Conservation (phyloP, 2,888 invertebrate species). For the Lasius platythorax region DNA sequence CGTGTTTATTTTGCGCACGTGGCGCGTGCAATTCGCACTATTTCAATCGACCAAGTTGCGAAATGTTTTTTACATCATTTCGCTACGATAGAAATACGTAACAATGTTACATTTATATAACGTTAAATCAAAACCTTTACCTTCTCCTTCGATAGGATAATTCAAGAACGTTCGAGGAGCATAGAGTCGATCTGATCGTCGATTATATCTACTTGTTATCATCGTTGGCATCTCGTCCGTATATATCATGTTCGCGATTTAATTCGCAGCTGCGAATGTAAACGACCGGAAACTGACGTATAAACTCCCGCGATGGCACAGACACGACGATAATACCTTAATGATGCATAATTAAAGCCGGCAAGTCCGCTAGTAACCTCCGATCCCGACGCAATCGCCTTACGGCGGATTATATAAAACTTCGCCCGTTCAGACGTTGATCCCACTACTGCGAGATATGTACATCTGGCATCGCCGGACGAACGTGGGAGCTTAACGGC, state of each 20-base stretch:
- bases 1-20: constrained; percentile 9
- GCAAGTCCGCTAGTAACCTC: constrained; percentile 25
- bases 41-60: constrained; percentile 9
- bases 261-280: constrained; percentile 10
- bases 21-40: neutral
- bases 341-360: constrained; percentile 48
- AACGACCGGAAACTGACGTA: neutral
- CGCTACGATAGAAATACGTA: neutral
- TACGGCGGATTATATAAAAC: constrained; percentile 50
- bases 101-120: neutral
- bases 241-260: neutral
- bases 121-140: neutral
- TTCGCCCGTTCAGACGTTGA: constrained; percentile 48
- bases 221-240: neutral
- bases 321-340: constrained; percentile 18
- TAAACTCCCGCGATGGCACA: neutral
- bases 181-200: neutral
- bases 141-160: neutral
- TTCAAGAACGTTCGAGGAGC: neutral
- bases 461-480: constrained; percentile 5
- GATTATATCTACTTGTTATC: neutral
- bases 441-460: constrained; percentile 34
- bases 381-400: constrained; percentile 35
- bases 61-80: constrained; percentile 9
- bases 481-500: constrained; percentile 19